Evolutionary conservation across 1,140 invertebrate genomes (phyloP).

Genomic region (Diorhabda carinulata): DNA sequence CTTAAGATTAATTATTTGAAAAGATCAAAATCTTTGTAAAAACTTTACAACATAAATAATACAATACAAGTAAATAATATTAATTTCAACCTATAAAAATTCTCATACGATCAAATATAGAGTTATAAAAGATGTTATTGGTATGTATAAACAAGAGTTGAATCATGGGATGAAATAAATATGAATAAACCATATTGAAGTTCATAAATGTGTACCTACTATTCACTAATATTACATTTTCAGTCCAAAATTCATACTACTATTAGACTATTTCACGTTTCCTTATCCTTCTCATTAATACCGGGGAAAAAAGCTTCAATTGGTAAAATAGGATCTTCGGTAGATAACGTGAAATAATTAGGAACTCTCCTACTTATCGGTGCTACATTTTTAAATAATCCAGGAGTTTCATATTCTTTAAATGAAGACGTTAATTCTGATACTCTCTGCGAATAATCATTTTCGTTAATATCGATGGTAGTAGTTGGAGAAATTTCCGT

Average conservation of each 20-base stretch:
- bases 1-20: neutral
- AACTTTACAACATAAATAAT: too few species aligned
- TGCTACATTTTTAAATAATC: conserved; percentile 53
- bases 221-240: too few species aligned
- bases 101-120: neutral
- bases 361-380: conserved; percentile 50
- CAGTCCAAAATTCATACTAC: too few species aligned
- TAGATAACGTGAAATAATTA: conserved; percentile 59
- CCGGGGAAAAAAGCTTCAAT: conserved; percentile 62
- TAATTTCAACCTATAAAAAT: neutral
- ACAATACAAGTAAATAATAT: too few species aligned
- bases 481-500: conserved; percentile 25
- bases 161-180: too few species aligned
- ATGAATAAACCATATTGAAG: too few species aligned
- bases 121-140: too few species aligned
- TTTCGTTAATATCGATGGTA: conserved; percentile 33
- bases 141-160: too few species aligned
- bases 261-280: neutral
- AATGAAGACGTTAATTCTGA: conserved; percentile 57
- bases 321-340: conserved; percentile 59
- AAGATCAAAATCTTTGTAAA: neutral
- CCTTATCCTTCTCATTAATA: conserved; percentile 47
- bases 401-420: conserved; percentile 56
- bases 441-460: conserved; percentile 52
- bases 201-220: too few species aligned